Percentiles rank a stretch among this genome's conserved stretches.
phyloP scores from a whole-genome alignment of 2,888 invertebrate genomes.

The Heliconius aoede region DNA sequence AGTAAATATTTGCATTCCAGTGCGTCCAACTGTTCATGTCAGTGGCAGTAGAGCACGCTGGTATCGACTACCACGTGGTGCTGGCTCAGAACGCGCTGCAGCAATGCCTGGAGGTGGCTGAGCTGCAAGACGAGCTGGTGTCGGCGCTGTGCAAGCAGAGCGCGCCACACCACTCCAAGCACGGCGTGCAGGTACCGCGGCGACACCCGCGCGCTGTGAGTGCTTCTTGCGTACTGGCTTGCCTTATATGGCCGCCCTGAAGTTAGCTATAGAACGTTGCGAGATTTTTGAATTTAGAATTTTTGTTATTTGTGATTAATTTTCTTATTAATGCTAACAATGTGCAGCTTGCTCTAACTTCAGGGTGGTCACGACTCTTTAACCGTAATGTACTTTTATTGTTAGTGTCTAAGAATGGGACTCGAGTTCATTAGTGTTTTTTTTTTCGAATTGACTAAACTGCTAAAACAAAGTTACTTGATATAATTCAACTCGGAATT shows the following conservation, averaged over 20 bases:
- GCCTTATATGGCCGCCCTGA: not conserved
- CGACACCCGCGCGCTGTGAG: slow-evolving; percentile 45
- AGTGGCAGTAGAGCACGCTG: slow-evolving; percentile 96
- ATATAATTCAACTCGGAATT: too few species aligned
- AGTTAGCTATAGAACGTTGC: not conserved
- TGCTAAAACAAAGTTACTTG: too few species aligned
- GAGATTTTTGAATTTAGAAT: not conserved
- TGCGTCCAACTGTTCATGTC: slow-evolving; percentile 98
- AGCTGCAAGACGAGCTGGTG: slow-evolving; percentile 96
- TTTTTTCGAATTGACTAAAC: too few species aligned
- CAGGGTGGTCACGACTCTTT: too few species aligned
- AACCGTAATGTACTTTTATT: too few species aligned
- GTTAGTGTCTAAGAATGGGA: too few species aligned
- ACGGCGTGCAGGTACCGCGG: slow-evolving; percentile 89
- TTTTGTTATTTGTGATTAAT: not conserved
- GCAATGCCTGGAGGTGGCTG: slow-evolving; percentile 94
- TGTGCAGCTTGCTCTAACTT: too few species aligned
- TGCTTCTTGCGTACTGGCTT: slow-evolving; percentile 22
- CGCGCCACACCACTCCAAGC: slow-evolving; percentile 91
- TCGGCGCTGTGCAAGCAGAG: slow-evolving; percentile 96
- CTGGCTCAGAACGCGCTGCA: slow-evolving; percentile 97
- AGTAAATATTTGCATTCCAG: slow-evolving; percentile 76
- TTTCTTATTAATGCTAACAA: not conserved
- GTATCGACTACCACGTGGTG: slow-evolving; percentile 98
- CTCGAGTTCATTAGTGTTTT: too few species aligned